Percentiles rank a stretch among this genome's conserved stretches.
Evolutionary conservation across 2,113 vertebrate genomes (phyloP).

Genomic region (Micronycteris hirsuta): DNA sequence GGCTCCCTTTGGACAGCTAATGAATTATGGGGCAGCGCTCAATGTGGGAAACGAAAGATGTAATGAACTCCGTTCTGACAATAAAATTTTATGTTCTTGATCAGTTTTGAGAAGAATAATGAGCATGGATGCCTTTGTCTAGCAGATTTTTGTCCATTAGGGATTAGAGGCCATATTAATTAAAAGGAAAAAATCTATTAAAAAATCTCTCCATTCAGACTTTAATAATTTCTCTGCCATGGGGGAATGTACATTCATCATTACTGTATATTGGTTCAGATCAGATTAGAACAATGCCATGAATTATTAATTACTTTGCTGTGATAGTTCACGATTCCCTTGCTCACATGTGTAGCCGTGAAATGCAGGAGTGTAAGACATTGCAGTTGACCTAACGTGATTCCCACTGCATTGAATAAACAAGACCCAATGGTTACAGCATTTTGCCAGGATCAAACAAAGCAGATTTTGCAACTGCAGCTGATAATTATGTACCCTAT

Average conservation of each 20-base stretch:
- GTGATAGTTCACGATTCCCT: conserved; percentile 17
- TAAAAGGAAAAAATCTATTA: conserved; percentile 51
- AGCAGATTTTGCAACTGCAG: neutral
- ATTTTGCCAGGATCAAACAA: neutral
- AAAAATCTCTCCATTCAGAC: conserved; percentile 45
- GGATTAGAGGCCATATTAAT: conserved; percentile 59
- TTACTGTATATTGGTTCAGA: conserved; percentile 46
- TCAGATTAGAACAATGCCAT: conserved; percentile 22
- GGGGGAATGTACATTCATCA: conserved; percentile 11
- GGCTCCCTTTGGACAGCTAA: conserved; percentile 46
- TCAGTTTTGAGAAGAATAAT: conserved; percentile 67
- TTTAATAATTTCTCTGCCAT: conserved; percentile 36
- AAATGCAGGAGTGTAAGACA: neutral
- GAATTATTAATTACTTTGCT: conserved; percentile 54
- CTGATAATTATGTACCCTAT: neutral
- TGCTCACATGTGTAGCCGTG: neutral
- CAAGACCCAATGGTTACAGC: neutral
- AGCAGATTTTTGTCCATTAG: conserved; percentile 44
- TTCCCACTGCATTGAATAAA: neutral
- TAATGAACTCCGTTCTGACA: conserved; percentile 68
- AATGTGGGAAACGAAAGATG: neutral
- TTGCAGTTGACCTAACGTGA: neutral
- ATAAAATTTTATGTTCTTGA: conserved; percentile 68
- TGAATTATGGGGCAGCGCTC: conserved; percentile 64
- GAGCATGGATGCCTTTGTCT: conserved; percentile 58